Conservation (phyloP, 23 tunicate species). For the Trididemnum miniatum region DNA sequence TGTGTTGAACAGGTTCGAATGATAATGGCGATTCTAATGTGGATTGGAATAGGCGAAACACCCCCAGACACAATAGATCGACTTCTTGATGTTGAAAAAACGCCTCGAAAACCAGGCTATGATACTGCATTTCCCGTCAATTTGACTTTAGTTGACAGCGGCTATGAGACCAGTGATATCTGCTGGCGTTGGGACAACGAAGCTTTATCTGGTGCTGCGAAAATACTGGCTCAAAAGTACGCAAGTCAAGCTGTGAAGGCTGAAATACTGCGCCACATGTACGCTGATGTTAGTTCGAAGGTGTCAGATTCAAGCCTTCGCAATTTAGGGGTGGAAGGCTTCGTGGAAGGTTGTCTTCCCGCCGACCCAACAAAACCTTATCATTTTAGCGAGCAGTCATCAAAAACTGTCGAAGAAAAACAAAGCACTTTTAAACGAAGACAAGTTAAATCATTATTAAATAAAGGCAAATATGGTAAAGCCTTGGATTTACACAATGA, state of each 20-base stretch:
- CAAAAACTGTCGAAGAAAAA: constrained; percentile 41
- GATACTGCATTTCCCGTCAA: not conserved
- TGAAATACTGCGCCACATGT: constrained; percentile 38
- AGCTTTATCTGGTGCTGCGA: constrained; percentile 32
- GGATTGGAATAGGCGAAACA: constrained; percentile 31
- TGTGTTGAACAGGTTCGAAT: constrained; percentile 27
- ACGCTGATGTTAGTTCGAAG: constrained; percentile 1
- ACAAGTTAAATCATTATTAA: constrained; percentile 9
- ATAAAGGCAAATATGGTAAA: constrained; percentile 26
- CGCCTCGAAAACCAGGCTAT: constrained; percentile 35
- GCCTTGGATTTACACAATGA: constrained; percentile 10
- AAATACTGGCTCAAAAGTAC: constrained; percentile 22
- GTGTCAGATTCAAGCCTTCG: not conserved
- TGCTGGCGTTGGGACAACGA: constrained; percentile 75
- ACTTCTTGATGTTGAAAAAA: constrained; percentile 54
- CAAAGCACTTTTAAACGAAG: constrained; percentile 12
- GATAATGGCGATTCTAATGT: constrained; percentile 45
- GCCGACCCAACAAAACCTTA: not conserved
- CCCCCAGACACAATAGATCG: constrained; percentile 27
- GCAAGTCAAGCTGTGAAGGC: constrained; percentile 34
- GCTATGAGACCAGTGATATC: constrained; percentile 46
- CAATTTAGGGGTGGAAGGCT: not conserved
- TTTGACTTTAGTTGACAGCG: constrained; percentile 48
- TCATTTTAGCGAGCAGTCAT: not conserved
- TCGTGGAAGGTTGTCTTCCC: not conserved